These are phyloP conservation scores for Pentamera pediparva DNA, from an alignment of 53 echinoderm and acorn worm genomes.

Conservation along the genomic window DNA sequence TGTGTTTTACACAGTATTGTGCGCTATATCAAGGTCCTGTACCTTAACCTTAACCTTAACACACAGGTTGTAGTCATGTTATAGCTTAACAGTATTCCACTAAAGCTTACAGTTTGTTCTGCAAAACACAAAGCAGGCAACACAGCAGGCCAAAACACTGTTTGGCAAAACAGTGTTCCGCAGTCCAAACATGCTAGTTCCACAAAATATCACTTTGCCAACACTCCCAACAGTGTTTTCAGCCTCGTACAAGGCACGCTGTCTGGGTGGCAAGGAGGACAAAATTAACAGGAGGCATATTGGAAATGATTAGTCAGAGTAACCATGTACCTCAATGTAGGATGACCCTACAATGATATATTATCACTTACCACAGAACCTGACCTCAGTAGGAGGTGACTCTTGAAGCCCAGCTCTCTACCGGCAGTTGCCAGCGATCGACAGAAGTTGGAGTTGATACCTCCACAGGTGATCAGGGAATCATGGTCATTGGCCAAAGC, in stretches of 20 bases:
- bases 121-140: too few species aligned
- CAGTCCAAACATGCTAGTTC: neutral
- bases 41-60: too few species aligned
- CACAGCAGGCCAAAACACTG: too few species aligned
- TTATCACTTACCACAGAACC: neutral
- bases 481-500: slow-evolving; percentile 3
- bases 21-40: too few species aligned
- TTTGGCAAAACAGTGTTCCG: neutral
- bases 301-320: too few species aligned
- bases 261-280: neutral
- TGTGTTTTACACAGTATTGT: too few species aligned
- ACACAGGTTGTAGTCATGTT: too few species aligned
- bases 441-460: slow-evolving; percentile 23
- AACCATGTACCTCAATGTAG: too few species aligned
- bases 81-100: too few species aligned
- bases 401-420: slow-evolving; percentile 4
- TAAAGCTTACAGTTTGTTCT: too few species aligned
- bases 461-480: slow-evolving; percentile 18
- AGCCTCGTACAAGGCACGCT: neutral
- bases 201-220: neutral
- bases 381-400: slow-evolving; percentile 14
- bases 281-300: too few species aligned
- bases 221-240: neutral
- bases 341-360: neutral
- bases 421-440: neutral